Evolutionary conservation across 1,140 invertebrate genomes (phyloP), one percentile per base, ranked within the genome.

Genomic region (Aphelinus certus): DNA sequence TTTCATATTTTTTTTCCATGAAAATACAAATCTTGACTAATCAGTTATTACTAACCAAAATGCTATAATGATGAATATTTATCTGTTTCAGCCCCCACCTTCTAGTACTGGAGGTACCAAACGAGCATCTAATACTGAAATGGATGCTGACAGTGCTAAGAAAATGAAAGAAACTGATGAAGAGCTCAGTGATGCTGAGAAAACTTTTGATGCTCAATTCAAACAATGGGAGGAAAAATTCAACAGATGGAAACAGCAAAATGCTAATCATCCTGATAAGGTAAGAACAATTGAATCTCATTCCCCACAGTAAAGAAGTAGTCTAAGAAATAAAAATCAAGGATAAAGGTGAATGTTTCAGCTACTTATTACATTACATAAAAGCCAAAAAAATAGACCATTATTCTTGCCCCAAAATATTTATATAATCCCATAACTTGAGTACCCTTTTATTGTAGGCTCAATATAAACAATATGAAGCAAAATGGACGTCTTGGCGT

Each of bases 171-270:
- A 81, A 49, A 84, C 85, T 67, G 84, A 87, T 55, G 87, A 88
- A 75, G 89, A 89, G 78, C 81, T 91, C 46, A 89, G 91, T 4
- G 92, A 94, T 81, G 92, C 93, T 78, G 94, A 95, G 82, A 92
- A 91, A 83, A 91, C 91, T 61, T 95, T 96, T 87, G 94, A 95
- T 81, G 91, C 91, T 70, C 91, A 95, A 81, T 95, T 96, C 82
- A 90, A 92, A 82, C 92, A 94, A 80, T 96, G 94, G 94, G 94
- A 96, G 85, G 90, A 93, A 76, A 92, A 95, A 80, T 95, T 95
- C 82, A 92, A 94, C 78, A 92, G 93, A 78, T 96, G 95, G 95
- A 94, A 94, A 83, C 90, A 91, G 74, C 93, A 94, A 81, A 96
- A 96, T 88, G 91, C 91, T 43, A 94, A 94, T 85, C 94, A 96